Base-by-base conservation (phyloP, 53 echinoderm and acorn worm species). In the Apostichopus leukothele region DNA sequence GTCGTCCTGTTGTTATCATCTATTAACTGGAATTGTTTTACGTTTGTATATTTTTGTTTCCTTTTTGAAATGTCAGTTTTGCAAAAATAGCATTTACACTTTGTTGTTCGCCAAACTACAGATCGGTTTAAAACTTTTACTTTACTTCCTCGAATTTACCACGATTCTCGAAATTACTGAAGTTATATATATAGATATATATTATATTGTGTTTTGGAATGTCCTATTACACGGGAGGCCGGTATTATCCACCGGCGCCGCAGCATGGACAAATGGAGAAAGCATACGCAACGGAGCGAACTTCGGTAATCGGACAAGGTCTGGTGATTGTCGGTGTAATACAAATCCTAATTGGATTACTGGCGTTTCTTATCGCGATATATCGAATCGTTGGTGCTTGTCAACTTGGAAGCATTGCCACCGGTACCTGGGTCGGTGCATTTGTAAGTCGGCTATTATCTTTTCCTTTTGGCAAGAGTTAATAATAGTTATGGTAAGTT, bases 391-490 rank as follows among this genome's bases (percentile, higher is more conserved):
- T 84, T 27, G 63, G 59, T 11, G 25, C 20, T 0, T 84, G 84
- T 11, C 60, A 60, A 63, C 6, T 84, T 6, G 84, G 22, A 6
- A 84, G 21, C 25, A 21, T 84, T n/a, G 84, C 27, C 4, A 84
- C 84, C 60, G 84, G 84, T 19, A 84, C 63, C 13, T 84, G 84
- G 84, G 84, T 84, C 61, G 84, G 84, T 21, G 66, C 60, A 57
- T 55, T 84, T 19, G 84, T 84, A 55, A 84, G 84, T 84, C 60
- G 9, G 54, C 51, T 51, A 11, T 11, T n/a, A 2, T 63, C 63
- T 39, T 39, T 39, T 39, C 39, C 39, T 39, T 39, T 39, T 39
- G 39, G 39, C 39, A 39, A 39, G 39, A 39, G 39, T 39, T 39
- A 3, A 39, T 39, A 39, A 39, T 39, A 39, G 39, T 39, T 39